phyloP scores from a whole-genome alignment of 2,888 invertebrate species.

The Drosophila silvestris region DNA sequence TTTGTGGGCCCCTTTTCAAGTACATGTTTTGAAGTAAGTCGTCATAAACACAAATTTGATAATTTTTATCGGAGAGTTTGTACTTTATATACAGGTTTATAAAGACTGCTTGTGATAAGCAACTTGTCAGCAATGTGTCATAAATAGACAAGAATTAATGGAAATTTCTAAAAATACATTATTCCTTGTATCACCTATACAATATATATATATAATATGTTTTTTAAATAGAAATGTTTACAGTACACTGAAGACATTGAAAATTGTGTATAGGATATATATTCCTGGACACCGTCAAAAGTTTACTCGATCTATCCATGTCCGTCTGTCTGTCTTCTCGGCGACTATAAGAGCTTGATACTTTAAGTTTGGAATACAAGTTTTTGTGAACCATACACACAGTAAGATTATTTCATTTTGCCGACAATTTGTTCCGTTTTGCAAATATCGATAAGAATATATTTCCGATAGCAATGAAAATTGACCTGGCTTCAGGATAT shows the following conservation, averaged over 20 bases:
- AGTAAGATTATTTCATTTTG: too few species aligned
- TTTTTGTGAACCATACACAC: too few species aligned
- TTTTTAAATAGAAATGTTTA: background rate
- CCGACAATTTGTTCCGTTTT: background rate
- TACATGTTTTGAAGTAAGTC: constrained; percentile 38
- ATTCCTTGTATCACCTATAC: too few species aligned
- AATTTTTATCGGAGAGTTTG: constrained; percentile 14
- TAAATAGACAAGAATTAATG: background rate
- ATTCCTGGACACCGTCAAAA: background rate
- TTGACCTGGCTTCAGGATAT: background rate
- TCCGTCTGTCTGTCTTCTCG: too few species aligned
- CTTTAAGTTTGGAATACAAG: too few species aligned
- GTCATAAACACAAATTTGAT: constrained; percentile 54
- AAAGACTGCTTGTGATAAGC: constrained; percentile 14
- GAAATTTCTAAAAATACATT: background rate
- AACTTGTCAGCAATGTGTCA: constrained; percentile 10
- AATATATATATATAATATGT: too few species aligned
- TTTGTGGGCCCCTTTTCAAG: constrained; percentile 46
- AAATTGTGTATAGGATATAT: background rate
- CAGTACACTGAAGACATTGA: background rate
- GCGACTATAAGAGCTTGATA: too few species aligned
- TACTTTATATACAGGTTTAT: background rate
- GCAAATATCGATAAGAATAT: background rate
- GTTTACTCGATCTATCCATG: too few species aligned
- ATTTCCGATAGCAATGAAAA: background rate